Percentiles rank a stretch among this genome's conserved stretches.
Evolutionary conservation across 2,113 vertebrate species (phyloP).

Genomic region (Actinemys pallida): DNA sequence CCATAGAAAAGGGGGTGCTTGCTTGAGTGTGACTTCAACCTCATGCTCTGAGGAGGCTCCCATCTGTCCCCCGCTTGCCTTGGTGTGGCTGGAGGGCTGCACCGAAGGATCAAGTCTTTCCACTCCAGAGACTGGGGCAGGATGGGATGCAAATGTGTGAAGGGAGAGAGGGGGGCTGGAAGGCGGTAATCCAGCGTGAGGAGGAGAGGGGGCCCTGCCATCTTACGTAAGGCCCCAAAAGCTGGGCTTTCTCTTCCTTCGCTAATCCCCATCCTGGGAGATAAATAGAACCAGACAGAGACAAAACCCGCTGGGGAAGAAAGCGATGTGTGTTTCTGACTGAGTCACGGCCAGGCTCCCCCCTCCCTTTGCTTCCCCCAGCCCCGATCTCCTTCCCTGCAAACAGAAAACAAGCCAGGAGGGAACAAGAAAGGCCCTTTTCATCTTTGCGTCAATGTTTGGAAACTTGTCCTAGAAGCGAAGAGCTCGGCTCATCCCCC

Average conservation of each 20-base stretch:
- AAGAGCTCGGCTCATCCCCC: background rate
- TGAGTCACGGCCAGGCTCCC: background rate
- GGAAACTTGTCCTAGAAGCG: background rate
- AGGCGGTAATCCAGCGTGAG: background rate
- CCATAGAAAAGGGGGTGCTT: too few relatives aligned
- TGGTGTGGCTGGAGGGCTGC: background rate
- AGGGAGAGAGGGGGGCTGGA: background rate
- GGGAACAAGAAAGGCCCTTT: constrained; percentile 7
- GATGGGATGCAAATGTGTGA: background rate
- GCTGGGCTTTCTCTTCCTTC: background rate
- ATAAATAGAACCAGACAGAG: background rate
- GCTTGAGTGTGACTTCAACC: background rate
- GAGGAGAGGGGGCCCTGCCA: background rate
- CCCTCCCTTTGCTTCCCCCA: background rate
- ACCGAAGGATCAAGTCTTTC: background rate
- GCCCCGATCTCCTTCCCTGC: background rate
- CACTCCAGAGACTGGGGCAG: too few relatives aligned
- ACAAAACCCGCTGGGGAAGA: background rate
- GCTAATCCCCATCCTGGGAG: background rate
- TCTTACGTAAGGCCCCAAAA: background rate
- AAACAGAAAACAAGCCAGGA: background rate
- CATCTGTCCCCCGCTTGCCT: background rate
- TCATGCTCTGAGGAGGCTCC: background rate
- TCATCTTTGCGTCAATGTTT: background rate
- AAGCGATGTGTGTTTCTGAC: background rate